Evolutionary conservation across 1,140 invertebrate genomes (phyloP).

Genomic region (Polypedilum pembai): DNA sequence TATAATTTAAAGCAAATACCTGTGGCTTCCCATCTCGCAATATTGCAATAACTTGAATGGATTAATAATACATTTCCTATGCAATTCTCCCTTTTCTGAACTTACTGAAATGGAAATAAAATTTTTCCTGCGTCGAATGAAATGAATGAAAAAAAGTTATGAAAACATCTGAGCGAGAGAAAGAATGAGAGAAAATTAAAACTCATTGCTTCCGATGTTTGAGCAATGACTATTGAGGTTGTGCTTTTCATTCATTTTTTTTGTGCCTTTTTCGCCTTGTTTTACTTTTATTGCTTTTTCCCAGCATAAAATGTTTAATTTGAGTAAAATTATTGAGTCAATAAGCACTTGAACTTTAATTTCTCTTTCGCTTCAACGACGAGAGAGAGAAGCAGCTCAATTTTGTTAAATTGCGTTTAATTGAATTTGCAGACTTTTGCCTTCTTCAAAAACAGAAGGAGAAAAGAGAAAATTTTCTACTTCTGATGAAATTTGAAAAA

Average conservation of each 20-base stretch:
- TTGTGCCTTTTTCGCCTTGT: neutral
- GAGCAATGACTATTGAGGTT: constrained; percentile 10
- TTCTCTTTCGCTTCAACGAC: neutral
- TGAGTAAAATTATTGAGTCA: neutral
- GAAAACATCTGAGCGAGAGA: neutral
- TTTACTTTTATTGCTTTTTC: neutral
- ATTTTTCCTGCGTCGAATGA: neutral
- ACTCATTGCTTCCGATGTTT: constrained; percentile 16
- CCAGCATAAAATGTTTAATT: neutral
- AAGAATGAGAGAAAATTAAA: constrained; percentile 6
- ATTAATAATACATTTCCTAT: neutral
- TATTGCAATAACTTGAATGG: neutral
- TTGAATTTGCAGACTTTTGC: neutral
- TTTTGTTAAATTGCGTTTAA: constrained; percentile 4
- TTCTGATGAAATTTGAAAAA: neutral
- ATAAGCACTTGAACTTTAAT: constrained; percentile 19
- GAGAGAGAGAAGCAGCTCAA: neutral
- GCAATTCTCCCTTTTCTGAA: neutral
- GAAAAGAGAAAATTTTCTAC: neutral
- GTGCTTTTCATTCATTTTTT: neutral
- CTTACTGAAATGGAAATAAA: constrained; percentile 18
- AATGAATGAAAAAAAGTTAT: too few relatives aligned
- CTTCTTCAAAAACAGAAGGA: neutral
- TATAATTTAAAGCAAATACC: constrained; percentile 14
- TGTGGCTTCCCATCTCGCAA: neutral